Conservation (phyloP, 2,888 invertebrate species). For the Anaspis maculata region DNA sequence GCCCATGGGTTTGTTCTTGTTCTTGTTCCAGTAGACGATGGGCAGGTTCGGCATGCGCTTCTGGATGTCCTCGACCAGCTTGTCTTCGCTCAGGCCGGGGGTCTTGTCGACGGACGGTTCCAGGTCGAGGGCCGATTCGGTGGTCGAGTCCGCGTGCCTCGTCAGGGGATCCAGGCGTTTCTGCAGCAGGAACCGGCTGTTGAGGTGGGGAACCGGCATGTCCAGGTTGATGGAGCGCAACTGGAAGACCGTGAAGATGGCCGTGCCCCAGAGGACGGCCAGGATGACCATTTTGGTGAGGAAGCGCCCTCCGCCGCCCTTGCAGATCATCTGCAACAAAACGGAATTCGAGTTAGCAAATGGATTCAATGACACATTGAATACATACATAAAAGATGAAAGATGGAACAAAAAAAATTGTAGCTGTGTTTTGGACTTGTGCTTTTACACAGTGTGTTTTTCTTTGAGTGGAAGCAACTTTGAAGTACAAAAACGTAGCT, state of each 20-base stretch:
- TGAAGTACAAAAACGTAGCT: no score
- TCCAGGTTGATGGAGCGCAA: slow-evolving; percentile 36
- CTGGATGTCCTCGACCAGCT: slow-evolving; percentile 70
- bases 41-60: slow-evolving; percentile 75
- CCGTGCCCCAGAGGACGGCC: slow-evolving; percentile 41
- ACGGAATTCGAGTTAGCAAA: no score
- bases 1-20: slow-evolving; percentile 64
- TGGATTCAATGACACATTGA: no score
- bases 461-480: no score
- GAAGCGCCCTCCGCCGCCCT: no score
- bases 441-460: no score
- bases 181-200: slow-evolving; percentile 47
- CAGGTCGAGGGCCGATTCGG: slow-evolving; percentile 40
- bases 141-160: slow-evolving; percentile 38
- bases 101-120: slow-evolving; percentile 55
- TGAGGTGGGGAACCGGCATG: slow-evolving; percentile 37
- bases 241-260: slow-evolving; percentile 43
- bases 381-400: no score
- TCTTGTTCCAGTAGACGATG: slow-evolving; percentile 75
- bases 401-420: no score
- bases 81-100: slow-evolving; percentile 59
- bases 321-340: no score
- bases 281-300: slow-evolving; percentile 42
- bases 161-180: slow-evolving; percentile 41
- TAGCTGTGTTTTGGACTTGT: no score